These are phyloP conservation scores for Palloptera scutellata DNA, from an alignment of 2,888 invertebrate genomes.

Conservation along the genomic window DNA sequence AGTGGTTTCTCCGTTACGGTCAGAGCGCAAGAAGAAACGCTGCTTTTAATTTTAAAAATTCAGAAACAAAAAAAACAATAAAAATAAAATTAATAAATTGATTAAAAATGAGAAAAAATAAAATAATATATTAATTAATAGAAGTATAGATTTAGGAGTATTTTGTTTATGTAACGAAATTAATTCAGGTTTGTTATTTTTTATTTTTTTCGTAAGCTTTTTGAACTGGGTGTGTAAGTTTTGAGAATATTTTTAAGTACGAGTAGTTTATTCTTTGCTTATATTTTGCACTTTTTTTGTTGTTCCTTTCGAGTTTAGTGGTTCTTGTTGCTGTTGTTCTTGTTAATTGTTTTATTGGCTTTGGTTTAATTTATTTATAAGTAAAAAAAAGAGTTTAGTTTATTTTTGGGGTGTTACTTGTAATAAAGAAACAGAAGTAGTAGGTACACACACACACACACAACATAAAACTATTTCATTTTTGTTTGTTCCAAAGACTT, in stretches of 20 bases:
- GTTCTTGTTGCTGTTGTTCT: conserved; percentile 29
- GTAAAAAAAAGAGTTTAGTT: neutral
- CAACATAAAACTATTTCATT: conserved; percentile 20
- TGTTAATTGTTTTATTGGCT: conserved; percentile 24
- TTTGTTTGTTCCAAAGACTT: conserved; percentile 15
- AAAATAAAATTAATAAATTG: conserved; percentile 38
- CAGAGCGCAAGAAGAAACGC: too few species aligned
- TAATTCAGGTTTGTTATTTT: conserved; percentile 30
- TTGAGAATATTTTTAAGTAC: conserved; percentile 37
- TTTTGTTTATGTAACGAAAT: conserved; percentile 16
- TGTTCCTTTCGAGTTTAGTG: conserved; percentile 33
- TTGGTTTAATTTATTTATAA: conserved; percentile 11
- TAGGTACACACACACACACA: conserved; percentile 36
- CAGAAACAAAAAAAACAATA: neutral
- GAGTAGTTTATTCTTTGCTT: conserved; percentile 28
- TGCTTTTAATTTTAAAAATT: too few species aligned
- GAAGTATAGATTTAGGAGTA: neutral
- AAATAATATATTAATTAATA: conserved; percentile 9
- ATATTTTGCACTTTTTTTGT: conserved; percentile 24
- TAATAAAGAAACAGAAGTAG: neutral
- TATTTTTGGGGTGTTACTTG: conserved; percentile 8
- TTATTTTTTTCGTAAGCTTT: conserved; percentile 49
- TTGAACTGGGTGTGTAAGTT: conserved; percentile 63
- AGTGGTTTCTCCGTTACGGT: too few species aligned
- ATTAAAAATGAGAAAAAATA: conserved; percentile 30